Evolutionary conservation across 2,797 vertebrate species (phyloP).

Genomic region (Apogon hyalosoma): DNA sequence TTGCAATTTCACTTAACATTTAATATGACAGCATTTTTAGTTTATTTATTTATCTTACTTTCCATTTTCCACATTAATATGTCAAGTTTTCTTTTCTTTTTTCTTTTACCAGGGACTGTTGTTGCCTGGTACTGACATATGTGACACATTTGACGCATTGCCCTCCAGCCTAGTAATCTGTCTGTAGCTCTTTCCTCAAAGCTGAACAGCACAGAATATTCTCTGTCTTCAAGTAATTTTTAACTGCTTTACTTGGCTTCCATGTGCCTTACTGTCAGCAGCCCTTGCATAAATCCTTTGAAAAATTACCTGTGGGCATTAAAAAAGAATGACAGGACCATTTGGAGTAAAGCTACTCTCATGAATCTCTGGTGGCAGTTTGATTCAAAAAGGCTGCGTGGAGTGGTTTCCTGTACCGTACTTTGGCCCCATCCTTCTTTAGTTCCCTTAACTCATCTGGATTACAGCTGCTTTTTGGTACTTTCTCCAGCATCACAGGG

Average conservation of each 20-base stretch:
- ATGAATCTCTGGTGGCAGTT: slow-evolving; percentile 51
- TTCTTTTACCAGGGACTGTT: not conserved
- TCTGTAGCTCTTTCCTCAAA: slow-evolving; percentile 20
- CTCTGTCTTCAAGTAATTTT: slow-evolving; percentile 12
- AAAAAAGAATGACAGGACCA: slow-evolving; percentile 46
- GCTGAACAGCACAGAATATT: slow-evolving; percentile 6
- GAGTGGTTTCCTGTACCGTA: slow-evolving; percentile 45
- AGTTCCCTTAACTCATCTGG: slow-evolving; percentile 59
- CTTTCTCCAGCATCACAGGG: slow-evolving; percentile 23
- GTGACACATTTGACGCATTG: slow-evolving; percentile 18
- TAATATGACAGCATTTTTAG: not conserved
- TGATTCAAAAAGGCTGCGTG: slow-evolving; percentile 65
- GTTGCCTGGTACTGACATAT: slow-evolving; percentile 1
- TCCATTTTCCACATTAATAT: slow-evolving; percentile 17
- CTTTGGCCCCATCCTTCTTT: slow-evolving; percentile 30
- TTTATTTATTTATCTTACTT: slow-evolving; percentile 3
- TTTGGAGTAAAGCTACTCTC: slow-evolving; percentile 50
- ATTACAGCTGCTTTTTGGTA: slow-evolving; percentile 61
- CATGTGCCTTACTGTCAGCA: slow-evolving; percentile 30
- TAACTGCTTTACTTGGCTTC: slow-evolving; percentile 22
- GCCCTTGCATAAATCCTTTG: slow-evolving; percentile 33
- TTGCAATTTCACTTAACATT: too few species aligned
- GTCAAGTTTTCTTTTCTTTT: not conserved
- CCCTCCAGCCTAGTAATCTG: slow-evolving; percentile 15
- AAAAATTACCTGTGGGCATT: slow-evolving; percentile 52